Evolutionary conservation across 2,888 invertebrate genomes (phyloP), one percentile per base, ranked within the genome.

Genomic region (Drosophila ezoana): DNA sequence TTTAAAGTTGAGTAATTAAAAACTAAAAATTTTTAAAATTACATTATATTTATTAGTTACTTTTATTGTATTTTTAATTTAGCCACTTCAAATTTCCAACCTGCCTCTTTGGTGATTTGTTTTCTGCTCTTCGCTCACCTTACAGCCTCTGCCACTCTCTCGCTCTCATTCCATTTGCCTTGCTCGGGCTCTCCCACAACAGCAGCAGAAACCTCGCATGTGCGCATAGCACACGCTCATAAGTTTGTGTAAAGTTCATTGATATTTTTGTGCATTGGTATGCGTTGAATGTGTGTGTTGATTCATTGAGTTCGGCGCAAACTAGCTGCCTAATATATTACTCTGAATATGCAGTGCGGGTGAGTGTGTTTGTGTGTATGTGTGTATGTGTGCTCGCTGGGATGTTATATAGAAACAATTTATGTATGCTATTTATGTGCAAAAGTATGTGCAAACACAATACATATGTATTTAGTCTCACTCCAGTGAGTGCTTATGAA

Each of bases 251-350:
- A 89, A 89, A 89, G 90, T 90, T 90, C 90, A 90, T 90, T 90
- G 90, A 90, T 90, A 90, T 90, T 89, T 90, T 89, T 78, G 72
- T 87, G 86, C 84, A 83, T 75, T 80, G 73, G 87, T 88, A 72
- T 90, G 67, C 52, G 70, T 63, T 80, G 67, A 76, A 66, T 78
- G 75, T 65, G 72, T 83, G 68, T 79, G 81, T 78, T 79, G 88
- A 90, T 90, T 90, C 90, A 90, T 90, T 89, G 83, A 90, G 89
- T 71, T 74, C 70, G 73, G 62, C 56, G 70, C 72, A 69, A 82
- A 76, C 86, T 75, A 85, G 65, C 76, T 67, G 69, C 62, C 54
- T 56, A 49, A 73, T 66, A 58, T 64, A 73, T 52, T 52, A 44
- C 72, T 60, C 53, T 58, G 59, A 52, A 47, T 52, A 47, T 76